These are phyloP conservation scores for Rhabdomys pumilio DNA, from an alignment of 2,797 vertebrate species.

Conservation along the genomic window DNA sequence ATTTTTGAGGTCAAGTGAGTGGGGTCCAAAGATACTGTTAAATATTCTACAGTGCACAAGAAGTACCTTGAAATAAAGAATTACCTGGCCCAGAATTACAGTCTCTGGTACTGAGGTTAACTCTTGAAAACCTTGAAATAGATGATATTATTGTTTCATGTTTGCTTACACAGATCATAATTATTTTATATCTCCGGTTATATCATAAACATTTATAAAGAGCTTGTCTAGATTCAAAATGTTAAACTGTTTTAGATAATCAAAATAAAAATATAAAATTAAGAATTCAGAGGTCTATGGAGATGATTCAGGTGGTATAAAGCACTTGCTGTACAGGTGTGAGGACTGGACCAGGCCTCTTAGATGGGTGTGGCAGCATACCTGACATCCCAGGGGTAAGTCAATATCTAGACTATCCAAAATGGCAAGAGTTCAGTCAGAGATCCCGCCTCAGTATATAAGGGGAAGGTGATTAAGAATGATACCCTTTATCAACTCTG, in stretches of 20 bases:
- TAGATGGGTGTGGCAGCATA: too few species aligned
- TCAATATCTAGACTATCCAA: not conserved
- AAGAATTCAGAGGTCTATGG: not conserved
- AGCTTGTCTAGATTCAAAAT: conserved; percentile 33
- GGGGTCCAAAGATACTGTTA: not conserved
- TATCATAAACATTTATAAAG: conserved; percentile 62
- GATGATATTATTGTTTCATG: not conserved
- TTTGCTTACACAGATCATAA: conserved; percentile 25
- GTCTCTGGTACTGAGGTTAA: not conserved
- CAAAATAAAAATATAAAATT: conserved; percentile 60
- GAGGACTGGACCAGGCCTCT: not conserved
- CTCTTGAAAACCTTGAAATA: conserved; percentile 39
- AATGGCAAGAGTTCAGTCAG: not conserved
- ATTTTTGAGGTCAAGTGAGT: not conserved
- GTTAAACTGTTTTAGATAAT: conserved; percentile 32
- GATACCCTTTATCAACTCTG: not conserved
- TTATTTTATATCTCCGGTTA: conserved; percentile 31
- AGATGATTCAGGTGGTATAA: not conserved
- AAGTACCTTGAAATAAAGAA: not conserved
- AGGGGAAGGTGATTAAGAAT: not conserved
- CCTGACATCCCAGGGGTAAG: not conserved
- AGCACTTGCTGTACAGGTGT: not conserved
- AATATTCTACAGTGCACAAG: not conserved
- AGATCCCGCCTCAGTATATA: not conserved
- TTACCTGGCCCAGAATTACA: not conserved